A percentile compares a stretch with the other conserved stretches of the same genome.
Evolutionary conservation across 1,140 invertebrate species (phyloP).

Genomic region (Caenorhabditis elegans): DNA sequence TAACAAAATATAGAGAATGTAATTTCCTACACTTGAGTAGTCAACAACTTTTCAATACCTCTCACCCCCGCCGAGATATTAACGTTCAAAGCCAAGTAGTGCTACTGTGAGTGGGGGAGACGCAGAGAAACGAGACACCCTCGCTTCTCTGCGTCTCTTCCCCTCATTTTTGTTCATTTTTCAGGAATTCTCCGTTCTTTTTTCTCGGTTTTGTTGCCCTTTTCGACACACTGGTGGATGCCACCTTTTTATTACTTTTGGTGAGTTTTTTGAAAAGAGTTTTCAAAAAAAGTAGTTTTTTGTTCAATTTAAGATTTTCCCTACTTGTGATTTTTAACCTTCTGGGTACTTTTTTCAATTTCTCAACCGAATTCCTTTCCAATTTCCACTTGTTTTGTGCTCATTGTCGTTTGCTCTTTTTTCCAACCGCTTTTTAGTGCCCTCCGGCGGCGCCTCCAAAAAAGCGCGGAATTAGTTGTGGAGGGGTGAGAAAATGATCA

Average conservation of each 20-base stretch:
- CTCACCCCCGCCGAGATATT: too few relatives aligned
- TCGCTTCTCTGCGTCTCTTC: neutral
- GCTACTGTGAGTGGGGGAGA: too few relatives aligned
- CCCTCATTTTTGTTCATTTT: neutral
- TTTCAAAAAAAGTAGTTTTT: too few relatives aligned
- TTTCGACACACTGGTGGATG: slow-evolving; percentile 50
- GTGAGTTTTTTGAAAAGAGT: too few relatives aligned
- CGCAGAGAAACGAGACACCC: neutral
- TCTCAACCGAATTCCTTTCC: neutral
- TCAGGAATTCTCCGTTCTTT: slow-evolving; percentile 52
- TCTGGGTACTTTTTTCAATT: neutral
- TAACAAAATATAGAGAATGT: too few relatives aligned
- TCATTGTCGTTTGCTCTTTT: neutral
- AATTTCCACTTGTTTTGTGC: slow-evolving; percentile 32
- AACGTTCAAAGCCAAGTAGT: too few relatives aligned
- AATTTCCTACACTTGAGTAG: too few relatives aligned
- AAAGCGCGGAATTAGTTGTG: too few relatives aligned
- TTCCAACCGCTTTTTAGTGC: neutral
- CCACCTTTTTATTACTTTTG: slow-evolving; percentile 41
- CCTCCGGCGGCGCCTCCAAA: too few relatives aligned
- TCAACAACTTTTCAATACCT: too few relatives aligned
- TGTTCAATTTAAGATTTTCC: neutral
- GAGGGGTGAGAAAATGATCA: slow-evolving; percentile 22
- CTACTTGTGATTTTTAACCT: neutral
- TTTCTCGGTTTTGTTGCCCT: slow-evolving; percentile 52